Evolutionary conservation across 1,140 invertebrate species (phyloP), one percentile per base, ranked within the genome.

Genomic region (Tetragonula clypearis): DNA sequence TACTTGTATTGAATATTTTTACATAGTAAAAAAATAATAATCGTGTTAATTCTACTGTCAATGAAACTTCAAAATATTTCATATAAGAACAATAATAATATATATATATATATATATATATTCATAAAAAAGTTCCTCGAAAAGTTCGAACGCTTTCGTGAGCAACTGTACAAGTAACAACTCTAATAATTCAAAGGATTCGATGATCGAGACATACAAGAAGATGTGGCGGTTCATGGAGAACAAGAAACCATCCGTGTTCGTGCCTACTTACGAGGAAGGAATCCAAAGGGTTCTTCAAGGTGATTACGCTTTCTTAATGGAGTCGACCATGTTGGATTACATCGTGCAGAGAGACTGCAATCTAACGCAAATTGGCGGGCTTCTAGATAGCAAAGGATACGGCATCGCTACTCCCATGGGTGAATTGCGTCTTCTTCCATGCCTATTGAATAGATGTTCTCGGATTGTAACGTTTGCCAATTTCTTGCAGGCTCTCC

Each of bases 271-370:
- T 1, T 97, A 98, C 90, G 96, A 97, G 89, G 97, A 98, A 93
- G 98, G 98, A 35, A 96, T 99, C 91, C 92, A 97, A 92, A 90
- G 97, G 94, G 96, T 99, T 92, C 93, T 97, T 23, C 95, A 97
- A 90, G 94, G 96, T 41, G 96, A 98, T 92, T 99, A 99, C 93
- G 98, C 98, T 6, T 99, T 98, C 93, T 95, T 99, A 1, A 98
- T 99, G 98, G 98, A 99, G 93, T 99, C 98, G 0, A 98, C 98
- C 6, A 98, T 98, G 95, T 95, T 99, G 60, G 98, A 99, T 93
- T 99, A 98, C 92, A 96, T 96, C 79, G 97, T 98, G 6, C 97
- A 99, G 92, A 95, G 98, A 87, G 97, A 99, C 91, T 99, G 98
- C 93, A 98, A 99, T 93, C 96, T 99, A 30, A 99, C 98, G 41